phyloP scores from a whole-genome alignment of 2,797 vertebrate genomes.

The Brachyalestes nurse region DNA sequence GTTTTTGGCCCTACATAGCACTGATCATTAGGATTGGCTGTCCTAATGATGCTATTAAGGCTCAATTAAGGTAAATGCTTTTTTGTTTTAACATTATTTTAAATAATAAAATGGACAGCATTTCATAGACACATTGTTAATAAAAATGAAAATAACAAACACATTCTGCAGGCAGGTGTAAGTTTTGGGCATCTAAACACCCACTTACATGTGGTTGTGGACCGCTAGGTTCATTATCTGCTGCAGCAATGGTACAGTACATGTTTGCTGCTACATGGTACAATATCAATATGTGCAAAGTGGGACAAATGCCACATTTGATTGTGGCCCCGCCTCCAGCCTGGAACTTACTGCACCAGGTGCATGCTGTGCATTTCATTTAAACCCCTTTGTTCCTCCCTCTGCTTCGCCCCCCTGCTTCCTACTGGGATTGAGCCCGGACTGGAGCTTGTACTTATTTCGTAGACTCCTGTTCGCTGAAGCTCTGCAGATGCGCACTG shows the following conservation, averaged over 20 bases:
- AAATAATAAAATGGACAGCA: too few relatives aligned
- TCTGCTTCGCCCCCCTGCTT: neutral
- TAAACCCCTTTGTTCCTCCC: slow-evolving; percentile 7
- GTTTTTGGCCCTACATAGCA: too few relatives aligned
- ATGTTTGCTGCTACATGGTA: neutral
- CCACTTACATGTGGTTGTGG: neutral
- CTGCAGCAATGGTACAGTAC: too few relatives aligned
- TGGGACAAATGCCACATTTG: slow-evolving; percentile 9
- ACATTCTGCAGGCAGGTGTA: too few relatives aligned
- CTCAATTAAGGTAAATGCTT: too few relatives aligned
- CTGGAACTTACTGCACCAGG: neutral
- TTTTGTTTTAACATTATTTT: too few relatives aligned
- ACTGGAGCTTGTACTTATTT: neutral
- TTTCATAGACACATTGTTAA: too few relatives aligned
- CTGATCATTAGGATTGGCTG: too few relatives aligned
- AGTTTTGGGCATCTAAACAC: neutral
- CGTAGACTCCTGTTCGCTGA: neutral
- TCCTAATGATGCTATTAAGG: too few relatives aligned
- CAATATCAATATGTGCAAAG: neutral
- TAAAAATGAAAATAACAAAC: too few relatives aligned
- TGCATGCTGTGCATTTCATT: neutral
- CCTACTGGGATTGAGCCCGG: neutral
- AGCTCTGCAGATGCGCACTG: slow-evolving; percentile 26
- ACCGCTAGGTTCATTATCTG: too few relatives aligned
- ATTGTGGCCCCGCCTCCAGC: neutral